Evolutionary conservation across 2,797 vertebrate species (phyloP).

Genomic region (Diplodus puntazzo): DNA sequence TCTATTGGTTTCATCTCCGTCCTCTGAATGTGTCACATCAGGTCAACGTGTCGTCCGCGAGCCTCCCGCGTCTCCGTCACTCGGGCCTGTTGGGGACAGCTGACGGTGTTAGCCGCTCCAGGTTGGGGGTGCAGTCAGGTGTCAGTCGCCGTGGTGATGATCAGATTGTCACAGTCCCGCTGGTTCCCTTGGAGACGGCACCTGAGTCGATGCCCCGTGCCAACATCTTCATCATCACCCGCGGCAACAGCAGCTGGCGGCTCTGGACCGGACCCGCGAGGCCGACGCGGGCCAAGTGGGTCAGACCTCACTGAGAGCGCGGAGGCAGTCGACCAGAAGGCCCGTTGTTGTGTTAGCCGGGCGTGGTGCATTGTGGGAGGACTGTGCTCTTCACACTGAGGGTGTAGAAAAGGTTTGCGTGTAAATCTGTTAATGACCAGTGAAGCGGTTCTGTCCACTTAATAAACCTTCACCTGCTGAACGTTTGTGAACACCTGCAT

Average conservation of each 20-base stretch:
- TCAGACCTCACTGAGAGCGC: conserved; percentile 52
- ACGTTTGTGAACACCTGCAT: neutral
- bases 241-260: conserved; percentile 73
- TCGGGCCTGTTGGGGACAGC: conserved; percentile 46
- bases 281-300: conserved; percentile 66
- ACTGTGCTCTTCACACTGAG: neutral
- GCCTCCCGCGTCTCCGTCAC: conserved; percentile 23
- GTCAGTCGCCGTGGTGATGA: conserved; percentile 78
- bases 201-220: conserved; percentile 77
- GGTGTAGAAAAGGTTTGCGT: conserved; percentile 1
- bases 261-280: conserved; percentile 57
- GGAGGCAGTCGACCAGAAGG: conserved; percentile 17
- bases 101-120: conserved; percentile 54
- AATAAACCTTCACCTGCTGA: neutral
- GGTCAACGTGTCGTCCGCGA: neutral
- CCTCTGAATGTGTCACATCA: neutral
- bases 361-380: conserved; percentile 48
- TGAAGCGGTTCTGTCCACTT: neutral
- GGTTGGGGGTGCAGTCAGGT: conserved; percentile 71
- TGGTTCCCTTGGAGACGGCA: conserved; percentile 76
- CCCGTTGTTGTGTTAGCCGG: conserved; percentile 5
- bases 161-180: conserved; percentile 77
- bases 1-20: neutral
- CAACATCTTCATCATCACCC: conserved; percentile 83
- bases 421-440: neutral